Evolutionary conservation across 2,113 vertebrate species (phyloP).

Genomic region (Scalopus aquaticus): DNA sequence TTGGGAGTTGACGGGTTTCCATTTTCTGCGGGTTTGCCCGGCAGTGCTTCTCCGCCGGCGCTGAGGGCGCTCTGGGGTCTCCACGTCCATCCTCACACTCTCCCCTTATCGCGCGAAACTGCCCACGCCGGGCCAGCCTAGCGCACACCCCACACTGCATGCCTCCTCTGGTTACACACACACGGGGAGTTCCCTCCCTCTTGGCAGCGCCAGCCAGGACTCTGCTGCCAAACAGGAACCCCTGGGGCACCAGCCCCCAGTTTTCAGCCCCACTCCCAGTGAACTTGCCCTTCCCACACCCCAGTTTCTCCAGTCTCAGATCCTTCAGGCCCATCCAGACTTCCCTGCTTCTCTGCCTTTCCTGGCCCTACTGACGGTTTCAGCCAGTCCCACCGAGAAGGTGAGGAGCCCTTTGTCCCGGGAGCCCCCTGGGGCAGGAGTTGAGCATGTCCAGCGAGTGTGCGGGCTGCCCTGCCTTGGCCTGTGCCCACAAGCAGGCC

Average conservation of each 20-base stretch:
- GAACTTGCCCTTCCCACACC: neutral
- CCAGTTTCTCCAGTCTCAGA: neutral
- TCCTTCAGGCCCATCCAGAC: neutral
- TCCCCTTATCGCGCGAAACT: neutral
- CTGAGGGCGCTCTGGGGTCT: neutral
- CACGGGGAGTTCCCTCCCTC: neutral
- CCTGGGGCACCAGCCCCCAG: neutral
- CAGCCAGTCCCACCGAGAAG: neutral
- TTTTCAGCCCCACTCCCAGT: neutral
- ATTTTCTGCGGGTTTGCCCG: neutral
- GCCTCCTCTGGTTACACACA: neutral
- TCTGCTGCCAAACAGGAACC: neutral
- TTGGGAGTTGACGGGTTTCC: neutral
- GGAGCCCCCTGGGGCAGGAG: neutral
- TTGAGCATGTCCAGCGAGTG: fast-evolving
- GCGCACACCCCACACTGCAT: no score
- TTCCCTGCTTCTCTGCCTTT: neutral
- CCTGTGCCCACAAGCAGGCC: no score
- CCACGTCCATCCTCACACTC: neutral
- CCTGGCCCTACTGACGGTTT: neutral
- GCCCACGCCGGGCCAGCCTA: no score
- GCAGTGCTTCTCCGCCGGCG: neutral
- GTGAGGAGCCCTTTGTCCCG: neutral
- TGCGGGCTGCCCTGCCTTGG: neutral
- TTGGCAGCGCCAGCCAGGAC: no score